These are phyloP conservation scores for Abrostola tripartita DNA, from an alignment of 2,888 invertebrate genomes.

Conservation along the genomic window DNA sequence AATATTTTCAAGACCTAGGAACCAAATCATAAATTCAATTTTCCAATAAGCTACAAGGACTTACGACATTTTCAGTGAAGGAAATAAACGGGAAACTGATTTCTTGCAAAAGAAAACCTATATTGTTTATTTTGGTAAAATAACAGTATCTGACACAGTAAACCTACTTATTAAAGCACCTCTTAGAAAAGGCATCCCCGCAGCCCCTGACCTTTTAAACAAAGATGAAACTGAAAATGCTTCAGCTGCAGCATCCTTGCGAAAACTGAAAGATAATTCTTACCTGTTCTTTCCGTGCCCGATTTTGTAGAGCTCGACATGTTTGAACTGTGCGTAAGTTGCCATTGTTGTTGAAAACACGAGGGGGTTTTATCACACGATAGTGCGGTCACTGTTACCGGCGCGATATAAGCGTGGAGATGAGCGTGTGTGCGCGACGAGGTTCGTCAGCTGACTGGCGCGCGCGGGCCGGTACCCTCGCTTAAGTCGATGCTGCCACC, in stretches of 20 bases:
- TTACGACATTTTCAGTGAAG: neutral
- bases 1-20: too few relatives aligned
- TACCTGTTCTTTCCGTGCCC: slow-evolving; percentile 98
- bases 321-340: slow-evolving; percentile 97
- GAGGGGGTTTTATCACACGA: slow-evolving; percentile 69
- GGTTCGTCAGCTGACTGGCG: slow-evolving; percentile 87
- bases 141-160: neutral
- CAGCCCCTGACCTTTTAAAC: slow-evolving; percentile 60
- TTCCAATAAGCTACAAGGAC: too few relatives aligned
- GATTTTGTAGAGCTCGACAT: slow-evolving; percentile 97
- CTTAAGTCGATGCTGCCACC: slow-evolving; percentile 85
- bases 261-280: slow-evolving; percentile 58
- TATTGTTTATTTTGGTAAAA: neutral
- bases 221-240: slow-evolving; percentile 56
- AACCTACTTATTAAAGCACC: neutral
- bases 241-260: slow-evolving; percentile 70
- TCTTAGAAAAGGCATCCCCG: slow-evolving; percentile 9
- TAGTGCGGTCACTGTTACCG: slow-evolving; percentile 70
- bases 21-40: too few relatives aligned
- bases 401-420: slow-evolving; percentile 53
- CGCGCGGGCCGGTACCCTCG: slow-evolving; percentile 81
- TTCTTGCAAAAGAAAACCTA: neutral
- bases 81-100: slow-evolving; percentile 1
- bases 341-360: slow-evolving; percentile 89
- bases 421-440: slow-evolving; percentile 71